Conservation (phyloP, 2,113 vertebrate species). For the Excalfactoria chinensis region DNA sequence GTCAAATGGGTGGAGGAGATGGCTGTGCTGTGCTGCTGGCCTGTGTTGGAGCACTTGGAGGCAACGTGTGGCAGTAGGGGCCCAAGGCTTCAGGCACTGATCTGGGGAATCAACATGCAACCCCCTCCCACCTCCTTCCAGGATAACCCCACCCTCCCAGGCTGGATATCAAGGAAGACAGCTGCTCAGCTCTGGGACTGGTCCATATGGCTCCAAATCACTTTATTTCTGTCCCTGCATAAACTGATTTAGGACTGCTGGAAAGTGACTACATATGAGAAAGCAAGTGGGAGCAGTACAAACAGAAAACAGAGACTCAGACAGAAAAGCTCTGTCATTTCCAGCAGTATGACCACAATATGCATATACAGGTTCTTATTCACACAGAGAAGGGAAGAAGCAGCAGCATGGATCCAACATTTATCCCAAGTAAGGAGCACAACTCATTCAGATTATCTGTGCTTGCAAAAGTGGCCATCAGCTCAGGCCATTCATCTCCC, state of each 20-base stretch:
- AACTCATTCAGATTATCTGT: fast-evolving
- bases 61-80: background rate
- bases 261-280: background rate
- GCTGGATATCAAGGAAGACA: background rate
- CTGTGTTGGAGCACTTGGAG: fast-evolving
- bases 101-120: background rate
- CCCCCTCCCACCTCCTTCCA: background rate
- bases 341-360: background rate
- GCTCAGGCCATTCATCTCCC: background rate
- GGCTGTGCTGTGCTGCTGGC: background rate
- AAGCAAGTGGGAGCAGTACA: background rate
- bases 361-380: background rate
- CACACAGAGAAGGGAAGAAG: background rate
- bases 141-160: background rate
- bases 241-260: background rate
- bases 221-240: background rate
- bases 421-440: background rate
- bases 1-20: too few species aligned
- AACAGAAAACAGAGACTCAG: background rate
- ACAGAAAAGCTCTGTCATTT: background rate
- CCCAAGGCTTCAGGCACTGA: too few species aligned
- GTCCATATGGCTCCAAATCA: background rate
- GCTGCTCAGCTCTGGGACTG: background rate
- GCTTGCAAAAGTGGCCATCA: fast-evolving
- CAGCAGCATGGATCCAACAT: background rate